These are phyloP conservation scores for Drosophila baimaii DNA, from an alignment of 1,140 invertebrate genomes.

Conservation along the genomic window DNA sequence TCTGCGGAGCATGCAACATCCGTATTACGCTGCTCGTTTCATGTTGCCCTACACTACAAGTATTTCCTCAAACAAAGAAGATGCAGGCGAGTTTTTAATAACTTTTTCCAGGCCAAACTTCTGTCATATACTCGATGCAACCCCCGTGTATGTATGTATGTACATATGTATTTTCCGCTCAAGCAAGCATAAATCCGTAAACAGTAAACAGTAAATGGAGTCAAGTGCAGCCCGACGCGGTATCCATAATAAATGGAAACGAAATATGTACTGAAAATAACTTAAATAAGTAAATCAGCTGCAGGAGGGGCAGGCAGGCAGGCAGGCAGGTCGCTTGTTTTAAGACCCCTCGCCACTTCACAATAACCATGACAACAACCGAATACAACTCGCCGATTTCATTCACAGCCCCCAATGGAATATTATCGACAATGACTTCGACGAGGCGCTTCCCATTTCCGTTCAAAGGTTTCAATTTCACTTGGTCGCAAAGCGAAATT, in stretches of 20 bases:
- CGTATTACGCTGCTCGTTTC: slow-evolving; percentile 22
- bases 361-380: slow-evolving; percentile 30
- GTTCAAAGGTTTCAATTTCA: slow-evolving; percentile 43
- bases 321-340: not conserved
- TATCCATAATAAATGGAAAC: slow-evolving; percentile 29
- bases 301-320: not conserved
- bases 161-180: slow-evolving; percentile 69
- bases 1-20: slow-evolving; percentile 31
- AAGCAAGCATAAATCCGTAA: slow-evolving; percentile 79
- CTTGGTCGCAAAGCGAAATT: slow-evolving; percentile 15
- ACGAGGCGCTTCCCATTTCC: slow-evolving; percentile 70
- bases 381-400: slow-evolving; percentile 32
- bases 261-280: slow-evolving; percentile 26
- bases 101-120: slow-evolving; percentile 28
- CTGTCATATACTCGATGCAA: slow-evolving; percentile 14
- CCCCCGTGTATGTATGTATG: slow-evolving; percentile 29
- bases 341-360: slow-evolving; percentile 9
- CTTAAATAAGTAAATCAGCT: slow-evolving; percentile 32
- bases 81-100: slow-evolving; percentile 39
- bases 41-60: slow-evolving; percentile 19
- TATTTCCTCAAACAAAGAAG: slow-evolving; percentile 23
- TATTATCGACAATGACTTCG: slow-evolving; percentile 39
- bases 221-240: slow-evolving; percentile 62
- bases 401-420: slow-evolving; percentile 26
- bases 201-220: slow-evolving; percentile 74